These are phyloP conservation scores for Cotesia glomerata DNA, from an alignment of 1,140 invertebrate species.

Conservation along the genomic window DNA sequence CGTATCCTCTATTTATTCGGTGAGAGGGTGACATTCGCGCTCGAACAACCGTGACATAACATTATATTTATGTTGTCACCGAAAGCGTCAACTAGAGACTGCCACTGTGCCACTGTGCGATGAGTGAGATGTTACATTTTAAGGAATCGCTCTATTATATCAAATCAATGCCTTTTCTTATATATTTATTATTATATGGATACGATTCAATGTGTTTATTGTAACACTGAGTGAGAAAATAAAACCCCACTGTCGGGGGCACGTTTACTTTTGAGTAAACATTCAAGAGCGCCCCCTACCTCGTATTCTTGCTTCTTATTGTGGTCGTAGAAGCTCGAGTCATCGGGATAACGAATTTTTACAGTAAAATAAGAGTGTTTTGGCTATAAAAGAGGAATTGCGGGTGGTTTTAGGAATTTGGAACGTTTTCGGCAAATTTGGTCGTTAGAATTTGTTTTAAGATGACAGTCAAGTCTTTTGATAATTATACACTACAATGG, in stretches of 20 bases:
- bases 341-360: too few species aligned
- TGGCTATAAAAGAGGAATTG: too few species aligned
- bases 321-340: too few species aligned
- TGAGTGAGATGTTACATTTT: constrained; percentile 28
- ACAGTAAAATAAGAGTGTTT: too few species aligned
- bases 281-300: constrained; percentile 39
- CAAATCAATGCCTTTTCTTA: background rate
- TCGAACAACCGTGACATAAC: constrained; percentile 61
- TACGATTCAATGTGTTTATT: background rate
- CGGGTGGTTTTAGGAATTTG: too few species aligned
- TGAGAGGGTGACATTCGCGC: constrained; percentile 47
- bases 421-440: too few species aligned
- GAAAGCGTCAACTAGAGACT: constrained; percentile 50
- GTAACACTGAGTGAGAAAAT: constrained; percentile 19
- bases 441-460: too few species aligned
- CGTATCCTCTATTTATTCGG: constrained; percentile 7
- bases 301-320: constrained; percentile 23
- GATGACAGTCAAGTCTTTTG: too few species aligned
- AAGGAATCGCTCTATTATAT: background rate
- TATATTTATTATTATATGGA: background rate
- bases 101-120: constrained; percentile 30
- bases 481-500: too few species aligned
- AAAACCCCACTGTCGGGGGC: constrained; percentile 35
- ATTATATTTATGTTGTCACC: constrained; percentile 64
- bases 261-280: constrained; percentile 55